phyloP scores from a whole-genome alignment of 2,888 invertebrate genomes.

The Lucinisca nassula region DNA sequence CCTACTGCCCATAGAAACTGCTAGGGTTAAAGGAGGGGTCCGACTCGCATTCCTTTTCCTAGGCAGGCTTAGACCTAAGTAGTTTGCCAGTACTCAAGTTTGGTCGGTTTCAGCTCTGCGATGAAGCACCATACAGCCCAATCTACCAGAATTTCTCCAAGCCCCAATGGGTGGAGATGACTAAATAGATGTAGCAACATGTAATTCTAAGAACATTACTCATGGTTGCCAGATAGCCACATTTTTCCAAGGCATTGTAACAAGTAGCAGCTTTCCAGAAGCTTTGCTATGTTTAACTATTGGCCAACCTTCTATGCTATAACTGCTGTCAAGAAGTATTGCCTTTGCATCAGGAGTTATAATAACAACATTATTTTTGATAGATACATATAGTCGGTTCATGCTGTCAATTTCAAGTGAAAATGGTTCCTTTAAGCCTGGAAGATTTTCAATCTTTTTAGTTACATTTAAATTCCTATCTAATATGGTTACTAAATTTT shows the following conservation, averaged over 20 bases:
- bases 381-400: background rate
- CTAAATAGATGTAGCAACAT: too few relatives aligned
- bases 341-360: background rate
- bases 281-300: background rate
- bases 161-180: too few relatives aligned
- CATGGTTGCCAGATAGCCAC: background rate
- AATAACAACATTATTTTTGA: background rate
- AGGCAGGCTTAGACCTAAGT: too few relatives aligned
- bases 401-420: background rate
- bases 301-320: background rate
- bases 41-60: too few relatives aligned
- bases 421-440: background rate
- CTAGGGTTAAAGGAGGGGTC: too few relatives aligned
- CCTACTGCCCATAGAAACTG: too few relatives aligned
- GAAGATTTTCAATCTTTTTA: background rate
- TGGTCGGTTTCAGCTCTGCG: too few relatives aligned
- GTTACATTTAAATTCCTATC: background rate
- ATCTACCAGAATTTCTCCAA: too few relatives aligned
- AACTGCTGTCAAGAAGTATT: background rate
- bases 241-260: background rate
- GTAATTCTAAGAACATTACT: too few relatives aligned
- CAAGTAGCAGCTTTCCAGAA: background rate
- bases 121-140: too few relatives aligned
- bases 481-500: background rate
- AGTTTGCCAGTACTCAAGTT: too few relatives aligned